These are phyloP conservation scores for Zonotrichia albicollis DNA, from an alignment of 2,797 vertebrate species.

Conservation along the genomic window DNA sequence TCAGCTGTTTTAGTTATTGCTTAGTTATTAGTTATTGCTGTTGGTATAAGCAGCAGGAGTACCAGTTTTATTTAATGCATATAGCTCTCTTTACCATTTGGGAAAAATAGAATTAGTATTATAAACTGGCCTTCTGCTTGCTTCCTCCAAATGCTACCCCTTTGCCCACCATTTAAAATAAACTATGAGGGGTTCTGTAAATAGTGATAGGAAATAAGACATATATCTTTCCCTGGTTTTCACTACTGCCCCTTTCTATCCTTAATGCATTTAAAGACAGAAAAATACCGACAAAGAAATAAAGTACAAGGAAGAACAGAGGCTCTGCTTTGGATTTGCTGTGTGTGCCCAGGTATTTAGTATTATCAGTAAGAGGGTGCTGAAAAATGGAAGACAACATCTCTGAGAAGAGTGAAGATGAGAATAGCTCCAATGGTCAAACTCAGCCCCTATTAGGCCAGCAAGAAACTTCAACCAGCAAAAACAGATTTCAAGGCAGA, in stretches of 20 bases:
- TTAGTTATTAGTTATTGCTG: neutral
- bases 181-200: neutral
- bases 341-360: neutral
- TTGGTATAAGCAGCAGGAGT: neutral
- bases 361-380: neutral
- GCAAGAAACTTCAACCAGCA: neutral
- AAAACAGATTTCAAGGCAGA: neutral
- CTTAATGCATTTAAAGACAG: neutral
- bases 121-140: neutral
- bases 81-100: neutral
- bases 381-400: neutral
- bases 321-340: neutral
- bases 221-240: neutral
- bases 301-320: neutral
- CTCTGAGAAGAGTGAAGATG: neutral
- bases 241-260: neutral
- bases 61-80: neutral
- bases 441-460: neutral
- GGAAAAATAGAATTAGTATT: neutral
- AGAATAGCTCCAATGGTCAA: neutral
- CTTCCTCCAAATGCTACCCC: neutral
- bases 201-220: neutral
- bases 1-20: neutral
- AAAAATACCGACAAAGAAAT: neutral
- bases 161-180: neutral